A percentile compares a stretch with the other conserved stretches of the same genome.
phyloP scores from a whole-genome alignment of 2,888 invertebrate species.

The Lottia scabra region DNA sequence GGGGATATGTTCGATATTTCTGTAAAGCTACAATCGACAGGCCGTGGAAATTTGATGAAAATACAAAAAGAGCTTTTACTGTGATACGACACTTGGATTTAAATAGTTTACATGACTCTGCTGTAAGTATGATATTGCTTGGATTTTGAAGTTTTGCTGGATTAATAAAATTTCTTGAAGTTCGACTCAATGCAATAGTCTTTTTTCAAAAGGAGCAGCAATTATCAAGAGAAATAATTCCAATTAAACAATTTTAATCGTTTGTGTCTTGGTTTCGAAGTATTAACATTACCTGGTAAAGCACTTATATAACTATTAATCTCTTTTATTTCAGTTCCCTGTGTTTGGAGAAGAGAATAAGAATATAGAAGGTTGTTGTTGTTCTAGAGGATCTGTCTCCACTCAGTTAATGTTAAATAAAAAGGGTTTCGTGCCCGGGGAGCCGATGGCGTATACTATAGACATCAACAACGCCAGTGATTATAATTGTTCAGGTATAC shows the following conservation, averaged over 20 bases:
- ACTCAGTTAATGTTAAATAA: constrained; percentile 89
- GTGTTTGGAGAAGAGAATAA: constrained; percentile 64
- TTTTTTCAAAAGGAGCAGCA: no score
- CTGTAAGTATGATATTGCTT: constrained; percentile 33
- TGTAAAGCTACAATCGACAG: constrained; percentile 84
- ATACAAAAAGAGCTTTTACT: constrained; percentile 84
- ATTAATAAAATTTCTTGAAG: no score
- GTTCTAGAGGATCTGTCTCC: constrained; percentile 82
- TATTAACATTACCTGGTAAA: no score
- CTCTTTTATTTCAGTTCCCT: constrained; percentile 37
- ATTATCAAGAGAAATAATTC: no score
- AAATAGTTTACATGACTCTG: constrained; percentile 42
- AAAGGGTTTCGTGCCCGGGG: constrained; percentile 95
- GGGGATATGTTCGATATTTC: constrained; percentile 83
- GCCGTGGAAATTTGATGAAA: constrained; percentile 87
- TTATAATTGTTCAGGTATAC: constrained; percentile 85
- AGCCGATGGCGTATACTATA: constrained; percentile 89
- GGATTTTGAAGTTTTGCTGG: no score
- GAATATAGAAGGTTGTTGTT: constrained; percentile 73
- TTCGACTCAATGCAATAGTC: no score
- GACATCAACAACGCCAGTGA: constrained; percentile 86
- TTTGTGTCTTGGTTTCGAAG: no score
- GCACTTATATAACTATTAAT: no score
- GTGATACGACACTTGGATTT: constrained; percentile 71
- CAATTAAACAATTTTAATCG: no score